Conservation (phyloP, 2,888 invertebrate species). For the Eristalis tenax region DNA sequence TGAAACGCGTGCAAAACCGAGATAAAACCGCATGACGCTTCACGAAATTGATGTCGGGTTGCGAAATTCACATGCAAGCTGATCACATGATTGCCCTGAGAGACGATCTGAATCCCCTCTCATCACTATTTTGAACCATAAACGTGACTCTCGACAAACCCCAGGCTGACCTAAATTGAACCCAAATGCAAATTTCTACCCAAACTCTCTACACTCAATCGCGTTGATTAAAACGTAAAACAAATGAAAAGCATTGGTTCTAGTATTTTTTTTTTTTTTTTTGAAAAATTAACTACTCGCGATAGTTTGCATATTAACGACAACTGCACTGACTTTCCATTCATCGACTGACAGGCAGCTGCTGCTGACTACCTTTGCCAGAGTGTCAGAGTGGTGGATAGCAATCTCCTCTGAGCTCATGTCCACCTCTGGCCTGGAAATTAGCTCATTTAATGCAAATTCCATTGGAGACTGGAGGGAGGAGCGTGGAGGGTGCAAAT, state of each 20-base stretch:
- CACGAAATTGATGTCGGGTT: background rate
- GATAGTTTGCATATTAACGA: background rate
- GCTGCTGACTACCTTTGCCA: too few species aligned
- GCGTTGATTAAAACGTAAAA: background rate
- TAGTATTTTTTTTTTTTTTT: background rate
- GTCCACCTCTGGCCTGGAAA: slow-evolving; percentile 1
- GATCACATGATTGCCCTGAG: background rate
- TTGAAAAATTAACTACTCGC: background rate
- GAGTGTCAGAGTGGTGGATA: too few species aligned
- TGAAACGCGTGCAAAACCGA: slow-evolving; percentile 41
- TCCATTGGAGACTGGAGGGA: background rate
- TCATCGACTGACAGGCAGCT: background rate
- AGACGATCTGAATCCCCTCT: background rate
- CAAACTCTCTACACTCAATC: background rate
- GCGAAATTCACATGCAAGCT: background rate
- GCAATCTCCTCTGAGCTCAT: background rate
- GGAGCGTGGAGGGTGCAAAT: slow-evolving; percentile 13
- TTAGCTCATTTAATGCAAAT: slow-evolving; percentile 58
- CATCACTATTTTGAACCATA: too few species aligned
- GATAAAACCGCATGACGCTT: slow-evolving; percentile 10
- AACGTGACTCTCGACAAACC: too few species aligned
- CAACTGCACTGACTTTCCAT: background rate
- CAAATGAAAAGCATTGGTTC: background rate
- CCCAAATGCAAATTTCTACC: background rate
- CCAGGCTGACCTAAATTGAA: background rate